These are phyloP conservation scores for Sepioteuthis lessoniana DNA, from an alignment of 2,888 invertebrate genomes.

Conservation along the genomic window DNA sequence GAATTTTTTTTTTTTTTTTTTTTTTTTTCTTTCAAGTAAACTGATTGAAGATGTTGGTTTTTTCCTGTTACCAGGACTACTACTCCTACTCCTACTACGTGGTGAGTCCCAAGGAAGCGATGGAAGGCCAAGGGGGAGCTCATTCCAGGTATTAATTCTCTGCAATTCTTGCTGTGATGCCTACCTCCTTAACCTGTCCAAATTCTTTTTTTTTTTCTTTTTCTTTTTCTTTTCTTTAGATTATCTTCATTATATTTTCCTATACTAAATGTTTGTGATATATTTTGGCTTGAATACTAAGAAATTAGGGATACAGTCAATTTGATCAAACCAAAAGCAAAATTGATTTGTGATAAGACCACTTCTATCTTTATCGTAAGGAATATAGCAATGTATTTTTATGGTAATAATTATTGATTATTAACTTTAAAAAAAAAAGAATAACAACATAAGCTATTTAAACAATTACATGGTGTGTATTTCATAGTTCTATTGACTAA, in stretches of 20 bases:
- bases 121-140: slow-evolving; percentile 33
- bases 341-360: too few relatives aligned
- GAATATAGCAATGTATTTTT: too few relatives aligned
- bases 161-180: slow-evolving; percentile 23
- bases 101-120: slow-evolving; percentile 23
- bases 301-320: too few relatives aligned
- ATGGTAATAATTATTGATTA: too few relatives aligned
- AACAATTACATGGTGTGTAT: too few relatives aligned
- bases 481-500: too few relatives aligned
- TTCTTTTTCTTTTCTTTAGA: background rate
- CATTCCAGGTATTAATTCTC: slow-evolving; percentile 33
- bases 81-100: background rate
- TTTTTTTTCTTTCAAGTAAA: background rate
- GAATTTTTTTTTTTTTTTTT: background rate
- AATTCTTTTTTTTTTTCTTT: background rate
- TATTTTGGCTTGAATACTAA: too few relatives aligned
- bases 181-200: background rate
- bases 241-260: background rate
- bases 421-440: too few relatives aligned
- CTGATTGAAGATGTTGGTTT: slow-evolving; percentile 16
- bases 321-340: too few relatives aligned
- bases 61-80: slow-evolving; percentile 33
- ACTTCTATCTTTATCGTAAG: too few relatives aligned
- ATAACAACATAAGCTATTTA: too few relatives aligned
- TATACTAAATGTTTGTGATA: background rate